Conservation (phyloP, 2,113 vertebrate genomes). For the Ramphastos sulfuratus region DNA sequence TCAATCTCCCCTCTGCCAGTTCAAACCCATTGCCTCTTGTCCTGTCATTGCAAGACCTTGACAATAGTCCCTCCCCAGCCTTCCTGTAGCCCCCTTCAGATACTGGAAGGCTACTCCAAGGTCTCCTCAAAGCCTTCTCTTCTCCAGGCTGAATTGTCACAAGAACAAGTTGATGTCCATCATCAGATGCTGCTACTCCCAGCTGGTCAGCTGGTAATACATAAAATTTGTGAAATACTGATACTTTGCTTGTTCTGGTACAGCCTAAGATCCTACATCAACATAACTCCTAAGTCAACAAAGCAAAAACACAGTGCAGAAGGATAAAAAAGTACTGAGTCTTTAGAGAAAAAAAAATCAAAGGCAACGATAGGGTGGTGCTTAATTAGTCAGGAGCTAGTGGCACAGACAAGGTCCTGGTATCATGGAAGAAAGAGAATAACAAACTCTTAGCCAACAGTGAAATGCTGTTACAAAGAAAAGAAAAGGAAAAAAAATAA, state of each 20-base stretch:
- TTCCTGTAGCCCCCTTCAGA: no score
- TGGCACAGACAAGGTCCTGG: background rate
- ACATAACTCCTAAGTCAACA: background rate
- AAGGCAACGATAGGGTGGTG: fast-evolving
- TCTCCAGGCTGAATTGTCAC: background rate
- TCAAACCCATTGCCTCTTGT: no score
- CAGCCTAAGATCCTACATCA: background rate
- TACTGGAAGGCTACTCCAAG: no score
- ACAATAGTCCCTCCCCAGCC: no score
- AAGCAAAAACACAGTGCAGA: background rate
- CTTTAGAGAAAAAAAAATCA: background rate
- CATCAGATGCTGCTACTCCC: background rate
- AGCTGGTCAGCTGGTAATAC: background rate
- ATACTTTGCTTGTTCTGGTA: background rate
- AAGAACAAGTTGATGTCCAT: background rate
- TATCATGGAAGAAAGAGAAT: background rate
- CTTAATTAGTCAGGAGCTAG: background rate
- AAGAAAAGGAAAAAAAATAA: background rate
- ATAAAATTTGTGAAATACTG: background rate
- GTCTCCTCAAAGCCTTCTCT: no score
- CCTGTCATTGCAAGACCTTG: no score
- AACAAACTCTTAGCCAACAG: background rate
- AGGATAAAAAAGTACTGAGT: background rate
- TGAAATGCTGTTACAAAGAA: background rate
- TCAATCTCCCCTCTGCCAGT: no score